A percentile compares a stretch with the other conserved stretches of the same genome.
Conservation (phyloP, 2,797 vertebrate genomes). For the Silurus aristotelis region DNA sequence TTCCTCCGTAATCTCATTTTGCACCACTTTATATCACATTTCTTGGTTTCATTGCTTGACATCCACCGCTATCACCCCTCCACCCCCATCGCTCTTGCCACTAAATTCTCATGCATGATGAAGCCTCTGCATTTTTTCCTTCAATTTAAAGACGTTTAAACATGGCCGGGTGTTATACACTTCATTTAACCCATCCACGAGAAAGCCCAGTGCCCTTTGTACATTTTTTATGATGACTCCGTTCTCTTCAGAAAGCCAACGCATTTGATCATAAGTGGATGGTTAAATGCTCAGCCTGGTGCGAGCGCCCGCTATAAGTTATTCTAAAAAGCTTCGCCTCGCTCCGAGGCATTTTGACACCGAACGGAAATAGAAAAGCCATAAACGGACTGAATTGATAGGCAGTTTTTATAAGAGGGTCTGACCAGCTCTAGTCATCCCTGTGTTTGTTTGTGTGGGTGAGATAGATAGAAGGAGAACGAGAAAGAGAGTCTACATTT, state of each 20-base stretch:
- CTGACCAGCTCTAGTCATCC: constrained; percentile 13
- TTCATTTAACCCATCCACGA: constrained; percentile 17
- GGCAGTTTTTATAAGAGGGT: constrained; percentile 20
- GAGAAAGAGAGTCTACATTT: not conserved
- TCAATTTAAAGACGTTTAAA: not conserved
- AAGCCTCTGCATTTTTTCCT: not conserved
- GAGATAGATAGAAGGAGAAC: not conserved
- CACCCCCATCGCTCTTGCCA: not conserved
- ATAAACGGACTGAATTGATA: constrained; percentile 48
- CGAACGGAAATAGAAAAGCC: constrained; percentile 44
- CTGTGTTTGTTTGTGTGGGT: not conserved
- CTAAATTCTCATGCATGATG: not conserved
- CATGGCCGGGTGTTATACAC: not conserved
- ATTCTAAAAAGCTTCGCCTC: constrained; percentile 38
- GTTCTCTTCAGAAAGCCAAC: not conserved
- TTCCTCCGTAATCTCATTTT: not conserved
- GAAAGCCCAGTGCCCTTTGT: not conserved
- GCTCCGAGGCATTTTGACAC: constrained; percentile 41
- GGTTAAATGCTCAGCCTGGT: constrained; percentile 32
- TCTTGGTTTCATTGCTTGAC: not conserved
- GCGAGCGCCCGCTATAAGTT: constrained; percentile 24
- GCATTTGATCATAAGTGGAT: constrained; percentile 33
- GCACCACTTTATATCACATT: not conserved
- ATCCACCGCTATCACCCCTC: too few relatives aligned
- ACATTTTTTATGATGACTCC: constrained; percentile 9